These are phyloP conservation scores for Larimichthys polyactis DNA, from an alignment of 2,113 vertebrate genomes.

Conservation along the genomic window DNA sequence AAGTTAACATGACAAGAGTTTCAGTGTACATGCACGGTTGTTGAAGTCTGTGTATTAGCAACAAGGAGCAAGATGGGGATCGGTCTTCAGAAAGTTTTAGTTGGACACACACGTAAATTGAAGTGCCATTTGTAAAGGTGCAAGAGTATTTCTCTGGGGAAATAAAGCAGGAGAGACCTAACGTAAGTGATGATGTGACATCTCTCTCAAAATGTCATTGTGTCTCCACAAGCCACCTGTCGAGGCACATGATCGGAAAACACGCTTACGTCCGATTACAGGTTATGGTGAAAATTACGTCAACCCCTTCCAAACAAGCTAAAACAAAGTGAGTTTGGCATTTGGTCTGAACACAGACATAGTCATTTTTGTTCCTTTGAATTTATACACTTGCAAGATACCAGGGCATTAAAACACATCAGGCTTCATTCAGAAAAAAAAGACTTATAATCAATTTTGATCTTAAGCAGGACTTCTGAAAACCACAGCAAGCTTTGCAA, in stretches of 20 bases:
- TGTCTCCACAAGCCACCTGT: slow-evolving; percentile 36
- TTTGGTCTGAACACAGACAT: slow-evolving; percentile 3
- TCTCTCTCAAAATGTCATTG: slow-evolving; percentile 50
- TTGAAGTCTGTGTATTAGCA: slow-evolving; percentile 14
- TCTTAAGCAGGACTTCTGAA: too few species aligned
- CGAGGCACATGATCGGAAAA: slow-evolving; percentile 31
- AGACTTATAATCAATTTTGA: too few species aligned
- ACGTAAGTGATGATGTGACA: slow-evolving; percentile 47
- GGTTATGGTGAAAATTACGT: background rate
- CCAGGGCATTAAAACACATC: too few species aligned
- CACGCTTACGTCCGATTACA: background rate
- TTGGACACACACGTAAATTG: slow-evolving; percentile 30
- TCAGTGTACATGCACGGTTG: slow-evolving; percentile 5
- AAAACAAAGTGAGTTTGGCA: background rate
- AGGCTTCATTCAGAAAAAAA: too few species aligned
- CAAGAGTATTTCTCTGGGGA: slow-evolving; percentile 66
- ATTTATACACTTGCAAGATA: too few species aligned
- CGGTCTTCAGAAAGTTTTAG: background rate
- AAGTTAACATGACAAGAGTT: slow-evolving; percentile 33
- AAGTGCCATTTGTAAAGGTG: slow-evolving; percentile 66
- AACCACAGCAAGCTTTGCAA: too few species aligned
- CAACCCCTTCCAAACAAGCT: background rate
- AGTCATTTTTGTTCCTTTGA: too few species aligned
- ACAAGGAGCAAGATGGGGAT: slow-evolving; percentile 17
- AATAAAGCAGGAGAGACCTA: slow-evolving; percentile 50